phyloP scores from a whole-genome alignment of 2,797 vertebrate species.

The Chelon labrosus region DNA sequence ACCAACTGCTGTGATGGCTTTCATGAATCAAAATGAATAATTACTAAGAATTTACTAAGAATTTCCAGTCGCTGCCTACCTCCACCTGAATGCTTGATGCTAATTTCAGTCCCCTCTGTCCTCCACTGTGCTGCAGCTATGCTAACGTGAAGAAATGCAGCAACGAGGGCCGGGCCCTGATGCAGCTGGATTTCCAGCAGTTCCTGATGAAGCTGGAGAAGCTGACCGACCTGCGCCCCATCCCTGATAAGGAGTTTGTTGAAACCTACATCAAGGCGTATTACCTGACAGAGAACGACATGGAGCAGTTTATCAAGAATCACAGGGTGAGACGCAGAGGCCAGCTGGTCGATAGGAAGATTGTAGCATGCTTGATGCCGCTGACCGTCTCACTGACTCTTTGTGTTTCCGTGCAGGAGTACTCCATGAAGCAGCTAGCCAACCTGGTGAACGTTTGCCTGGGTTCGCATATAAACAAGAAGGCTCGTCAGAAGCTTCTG shows the following conservation, averaged over 20 bases:
- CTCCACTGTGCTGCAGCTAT: conserved; percentile 82
- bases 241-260: conserved; percentile 99
- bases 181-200: conserved; percentile 99
- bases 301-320: conserved; percentile 99
- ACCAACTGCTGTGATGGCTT: conserved; percentile 1
- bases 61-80: background rate
- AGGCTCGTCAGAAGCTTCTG: conserved; percentile 96
- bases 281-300: conserved; percentile 98
- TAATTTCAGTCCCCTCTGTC: background rate
- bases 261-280: conserved; percentile 99
- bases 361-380: no score
- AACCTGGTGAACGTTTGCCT: conserved; percentile 98
- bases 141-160: conserved; percentile 99
- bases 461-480: conserved; percentile 99
- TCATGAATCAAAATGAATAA: background rate
- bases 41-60: background rate
- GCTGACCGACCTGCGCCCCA: conserved; percentile 97
- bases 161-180: conserved; percentile 97
- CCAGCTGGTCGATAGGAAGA: background rate
- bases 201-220: conserved; percentile 99
- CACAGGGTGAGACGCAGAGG: conserved; percentile 86
- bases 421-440: conserved; percentile 97
- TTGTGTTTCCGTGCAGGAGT: conserved; percentile 86
- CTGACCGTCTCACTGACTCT: background rate
- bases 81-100: background rate